Percentiles rank a stretch among this genome's conserved stretches.
phyloP scores from a whole-genome alignment of 53 echinoderm and acorn worm genomes.

The Zoroaster sp. region DNA sequence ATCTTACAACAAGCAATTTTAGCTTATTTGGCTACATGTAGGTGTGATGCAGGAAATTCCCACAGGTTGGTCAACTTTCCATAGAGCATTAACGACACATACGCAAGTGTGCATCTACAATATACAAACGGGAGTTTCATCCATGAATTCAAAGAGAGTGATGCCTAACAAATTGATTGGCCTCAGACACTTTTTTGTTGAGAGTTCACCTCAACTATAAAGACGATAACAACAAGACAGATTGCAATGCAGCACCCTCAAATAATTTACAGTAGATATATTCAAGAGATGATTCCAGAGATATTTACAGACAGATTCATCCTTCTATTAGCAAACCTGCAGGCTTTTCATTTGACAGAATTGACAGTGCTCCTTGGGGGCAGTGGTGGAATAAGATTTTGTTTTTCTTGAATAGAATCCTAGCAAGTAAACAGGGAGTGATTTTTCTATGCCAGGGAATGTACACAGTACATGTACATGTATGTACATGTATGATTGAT shows the following conservation, averaged over 20 bases:
- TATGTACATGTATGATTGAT: too few species aligned
- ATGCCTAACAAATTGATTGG: neutral
- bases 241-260: neutral
- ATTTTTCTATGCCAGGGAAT: neutral
- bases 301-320: slow-evolving; percentile 1
- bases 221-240: neutral
- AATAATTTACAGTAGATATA: neutral
- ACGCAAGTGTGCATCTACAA: neutral
- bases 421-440: neutral
- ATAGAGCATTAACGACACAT: neutral
- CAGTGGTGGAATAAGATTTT: neutral
- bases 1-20: too few species aligned
- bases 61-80: too few species aligned
- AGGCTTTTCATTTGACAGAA: neutral
- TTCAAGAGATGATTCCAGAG: neutral
- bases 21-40: neutral
- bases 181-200: neutral
- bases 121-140: neutral
- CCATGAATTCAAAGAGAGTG: neutral
- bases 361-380: neutral
- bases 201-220: neutral
- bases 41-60: too few species aligned
- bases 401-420: neutral
- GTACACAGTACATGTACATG: neutral
- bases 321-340: neutral